Evolutionary conservation across 2,888 invertebrate genomes (phyloP).

Genomic region (Odiellus spinosus): DNA sequence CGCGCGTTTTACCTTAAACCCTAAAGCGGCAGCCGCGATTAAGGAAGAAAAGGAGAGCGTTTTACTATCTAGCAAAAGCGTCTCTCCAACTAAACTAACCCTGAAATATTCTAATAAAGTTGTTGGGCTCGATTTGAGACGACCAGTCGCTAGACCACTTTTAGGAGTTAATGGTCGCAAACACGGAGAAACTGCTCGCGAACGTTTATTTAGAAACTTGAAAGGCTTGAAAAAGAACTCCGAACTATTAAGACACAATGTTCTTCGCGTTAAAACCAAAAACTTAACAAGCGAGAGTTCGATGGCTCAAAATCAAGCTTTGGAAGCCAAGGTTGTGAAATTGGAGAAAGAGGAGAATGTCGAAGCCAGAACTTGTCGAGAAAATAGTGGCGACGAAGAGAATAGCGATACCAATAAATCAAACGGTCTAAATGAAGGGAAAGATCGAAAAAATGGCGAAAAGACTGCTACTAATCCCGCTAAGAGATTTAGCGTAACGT

Average conservation of each 20-base stretch:
- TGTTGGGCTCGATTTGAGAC: background rate
- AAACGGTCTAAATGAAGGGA: too few species aligned
- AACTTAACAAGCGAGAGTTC: background rate
- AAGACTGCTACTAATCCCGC: slow-evolving; percentile 5
- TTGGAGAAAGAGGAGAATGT: slow-evolving; percentile 12
- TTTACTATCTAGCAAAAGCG: background rate
- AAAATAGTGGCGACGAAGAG: slow-evolving; percentile 4
- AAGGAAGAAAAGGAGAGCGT: background rate
- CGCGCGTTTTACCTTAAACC: slow-evolving; percentile 14
- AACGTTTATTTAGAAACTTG: slow-evolving; percentile 18
- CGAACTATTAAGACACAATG: slow-evolving; percentile 2
- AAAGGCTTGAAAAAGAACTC: slow-evolving; percentile 19
- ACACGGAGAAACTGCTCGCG: slow-evolving; percentile 18
- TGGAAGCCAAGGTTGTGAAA: slow-evolving; percentile 1
- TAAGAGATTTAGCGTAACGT: slow-evolving; percentile 12
- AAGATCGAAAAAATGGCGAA: background rate
- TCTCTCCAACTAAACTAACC: too few species aligned
- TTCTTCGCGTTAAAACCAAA: background rate
- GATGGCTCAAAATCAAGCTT: background rate
- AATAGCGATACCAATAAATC: background rate
- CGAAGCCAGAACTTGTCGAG: slow-evolving; percentile 7
- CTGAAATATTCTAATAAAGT: too few species aligned
- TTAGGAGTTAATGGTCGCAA: slow-evolving; percentile 12
- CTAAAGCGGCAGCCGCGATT: slow-evolving; percentile 3
- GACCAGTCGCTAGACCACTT: background rate